phyloP scores from a whole-genome alignment of 2,113 vertebrate genomes.

The Amazona vittata region DNA sequence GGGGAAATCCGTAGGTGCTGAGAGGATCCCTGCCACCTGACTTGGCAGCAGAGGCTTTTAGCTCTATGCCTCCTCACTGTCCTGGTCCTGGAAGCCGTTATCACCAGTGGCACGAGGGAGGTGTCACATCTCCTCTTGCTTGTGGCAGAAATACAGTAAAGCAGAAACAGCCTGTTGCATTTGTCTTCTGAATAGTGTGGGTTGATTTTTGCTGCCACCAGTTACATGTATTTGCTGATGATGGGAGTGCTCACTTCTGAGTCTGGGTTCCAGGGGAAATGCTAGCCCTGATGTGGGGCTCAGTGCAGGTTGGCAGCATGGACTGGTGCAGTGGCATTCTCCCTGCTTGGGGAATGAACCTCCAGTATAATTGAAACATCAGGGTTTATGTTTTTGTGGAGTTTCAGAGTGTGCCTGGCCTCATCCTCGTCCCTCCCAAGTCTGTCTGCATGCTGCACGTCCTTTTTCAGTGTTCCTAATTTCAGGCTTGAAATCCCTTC shows the following conservation, averaged over 20 bases:
- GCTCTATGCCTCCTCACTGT: background rate
- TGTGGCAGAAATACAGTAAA: background rate
- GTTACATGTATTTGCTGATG: accelerated
- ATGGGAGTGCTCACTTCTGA: background rate
- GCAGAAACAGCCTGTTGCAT: background rate
- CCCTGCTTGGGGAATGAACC: background rate
- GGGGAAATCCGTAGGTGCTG: background rate
- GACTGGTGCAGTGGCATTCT: background rate
- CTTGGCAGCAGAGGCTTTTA: background rate
- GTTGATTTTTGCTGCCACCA: background rate
- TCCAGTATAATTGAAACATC: background rate
- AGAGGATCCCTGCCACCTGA: background rate
- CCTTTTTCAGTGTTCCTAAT: background rate
- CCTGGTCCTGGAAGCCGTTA: background rate
- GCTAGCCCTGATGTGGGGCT: background rate
- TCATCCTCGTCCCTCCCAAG: background rate
- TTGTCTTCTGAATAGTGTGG: background rate
- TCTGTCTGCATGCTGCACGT: background rate
- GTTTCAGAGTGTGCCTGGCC: background rate
- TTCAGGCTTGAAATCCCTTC: background rate
- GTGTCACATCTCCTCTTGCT: background rate
- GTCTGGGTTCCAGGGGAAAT: background rate
- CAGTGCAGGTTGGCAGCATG: background rate
- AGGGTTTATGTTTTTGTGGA: background rate
- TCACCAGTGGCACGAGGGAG: accelerated